These are phyloP conservation scores for Glaucopsyche alexis DNA, from an alignment of 2,888 invertebrate species.

Conservation along the genomic window DNA sequence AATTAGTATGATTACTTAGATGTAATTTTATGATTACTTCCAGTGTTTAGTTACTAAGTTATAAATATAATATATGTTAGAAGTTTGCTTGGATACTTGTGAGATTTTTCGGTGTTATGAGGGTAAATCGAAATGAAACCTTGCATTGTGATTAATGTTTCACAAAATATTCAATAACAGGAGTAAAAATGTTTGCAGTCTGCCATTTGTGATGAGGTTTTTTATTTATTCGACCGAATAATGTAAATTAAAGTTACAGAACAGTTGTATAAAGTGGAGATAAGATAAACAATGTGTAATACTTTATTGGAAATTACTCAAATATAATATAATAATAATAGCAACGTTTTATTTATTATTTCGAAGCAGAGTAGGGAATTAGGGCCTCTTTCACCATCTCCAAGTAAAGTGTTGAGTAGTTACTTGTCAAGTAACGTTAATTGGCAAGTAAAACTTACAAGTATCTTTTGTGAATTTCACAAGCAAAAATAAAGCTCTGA, in stretches of 20 bases:
- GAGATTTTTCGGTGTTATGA: conserved; percentile 11
- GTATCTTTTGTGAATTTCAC: too few relatives aligned
- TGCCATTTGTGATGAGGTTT: background rate
- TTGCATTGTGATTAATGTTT: background rate
- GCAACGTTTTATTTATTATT: conserved; percentile 11
- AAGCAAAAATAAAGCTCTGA: too few relatives aligned
- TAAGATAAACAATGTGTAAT: conserved; percentile 40
- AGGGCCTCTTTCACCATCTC: too few relatives aligned
- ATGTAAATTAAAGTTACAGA: conserved; percentile 25
- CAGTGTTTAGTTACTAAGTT: conserved; percentile 26
- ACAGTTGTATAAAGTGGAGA: conserved; percentile 43
- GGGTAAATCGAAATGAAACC: background rate
- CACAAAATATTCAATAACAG: background rate
- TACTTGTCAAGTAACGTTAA: too few relatives aligned
- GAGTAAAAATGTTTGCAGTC: background rate
- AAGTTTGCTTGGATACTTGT: background rate
- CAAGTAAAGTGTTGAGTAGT: too few relatives aligned
- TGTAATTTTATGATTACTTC: conserved; percentile 25
- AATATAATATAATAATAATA: conserved; percentile 31
- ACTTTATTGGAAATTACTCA: conserved; percentile 42
- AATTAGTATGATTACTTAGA: conserved; percentile 7
- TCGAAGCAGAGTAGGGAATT: too few relatives aligned
- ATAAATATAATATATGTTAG: conserved; percentile 15
- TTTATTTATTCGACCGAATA: conserved; percentile 24
- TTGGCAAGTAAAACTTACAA: too few relatives aligned